Evolutionary conservation across 2,888 invertebrate species (phyloP), one percentile per base, ranked within the genome.

Genomic region (Leucoma salicis): DNA sequence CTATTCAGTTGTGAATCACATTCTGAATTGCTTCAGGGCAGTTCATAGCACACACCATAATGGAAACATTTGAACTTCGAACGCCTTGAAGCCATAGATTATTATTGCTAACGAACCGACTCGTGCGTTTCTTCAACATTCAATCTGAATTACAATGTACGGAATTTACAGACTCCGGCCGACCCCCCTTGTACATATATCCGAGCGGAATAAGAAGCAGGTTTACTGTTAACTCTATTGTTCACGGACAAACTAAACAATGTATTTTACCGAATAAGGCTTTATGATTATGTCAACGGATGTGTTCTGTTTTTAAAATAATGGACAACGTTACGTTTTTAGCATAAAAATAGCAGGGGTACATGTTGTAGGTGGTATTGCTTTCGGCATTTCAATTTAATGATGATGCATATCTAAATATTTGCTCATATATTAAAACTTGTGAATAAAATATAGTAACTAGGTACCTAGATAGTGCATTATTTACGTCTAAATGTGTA

Each of bases 201-300:
- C 83, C 85, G 84, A 76, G 71, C 82, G 83, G 87, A 87, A 87
- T 88, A 86, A 86, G 85, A 88, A 89, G 66, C 79, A 86, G 82
- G 63, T 76, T 72, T 86, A 87, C 86, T 80, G 87, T 87, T 86
- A 84, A 74, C 74, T 78, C 82, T 79, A 86, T 87, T 87, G 86
- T 88, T 80, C 74, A 65, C 66, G 72, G 70, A 84, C 79, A 80
- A 76, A 79, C 78, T 67, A 69, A 82, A 85, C 86, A 84, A 82
- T 85, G 87, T 87, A 78, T 84, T 84, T 83, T 69, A 78, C 81
- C 84, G 75, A 84, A 85, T 87, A 85, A 77, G 86, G 86, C 64
- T 72, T 70, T 73, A 79, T 75, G 79, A 84, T 86, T 85, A 86
- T 88, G 87, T 87, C 84, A 81, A 82, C 74, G 79, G 56, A 70